Conservation (phyloP, 2,888 invertebrate genomes). For the Autographa pulchrina region DNA sequence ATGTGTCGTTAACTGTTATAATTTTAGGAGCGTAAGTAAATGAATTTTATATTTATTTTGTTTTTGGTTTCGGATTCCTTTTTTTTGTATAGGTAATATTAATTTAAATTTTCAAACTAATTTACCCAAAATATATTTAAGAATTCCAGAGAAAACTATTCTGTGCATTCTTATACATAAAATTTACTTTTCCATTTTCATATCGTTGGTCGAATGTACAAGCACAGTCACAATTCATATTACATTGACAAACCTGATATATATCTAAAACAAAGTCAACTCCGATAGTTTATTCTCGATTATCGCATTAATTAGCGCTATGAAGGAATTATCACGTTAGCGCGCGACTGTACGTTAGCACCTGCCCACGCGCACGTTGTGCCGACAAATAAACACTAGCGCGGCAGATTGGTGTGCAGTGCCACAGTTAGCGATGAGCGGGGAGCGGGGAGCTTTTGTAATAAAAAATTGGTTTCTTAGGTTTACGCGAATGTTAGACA, state of each 20-base stretch:
- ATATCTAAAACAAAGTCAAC: constrained; percentile 26
- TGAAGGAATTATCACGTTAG: constrained; percentile 59
- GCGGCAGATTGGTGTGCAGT: constrained; percentile 22
- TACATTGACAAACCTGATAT: not conserved
- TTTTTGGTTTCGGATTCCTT: not conserved
- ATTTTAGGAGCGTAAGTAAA: not conserved
- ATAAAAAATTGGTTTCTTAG: no score
- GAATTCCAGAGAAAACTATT: no score
- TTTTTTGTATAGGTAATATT: no score
- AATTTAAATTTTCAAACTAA: no score
- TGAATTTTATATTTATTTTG: not conserved
- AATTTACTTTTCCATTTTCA: no score
- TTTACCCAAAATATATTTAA: no score
- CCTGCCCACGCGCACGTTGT: constrained; percentile 67
- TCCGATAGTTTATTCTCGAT: constrained; percentile 46
- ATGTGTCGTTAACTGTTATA: not conserved
- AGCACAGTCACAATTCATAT: not conserved
- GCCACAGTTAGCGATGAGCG: constrained; percentile 20
- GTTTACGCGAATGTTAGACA: no score
- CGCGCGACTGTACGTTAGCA: constrained; percentile 64
- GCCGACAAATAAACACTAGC: constrained; percentile 62
- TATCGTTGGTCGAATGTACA: not conserved
- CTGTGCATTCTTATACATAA: no score
- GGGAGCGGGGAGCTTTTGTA: no score
- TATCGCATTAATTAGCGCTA: constrained; percentile 56